phyloP scores from a whole-genome alignment of 2,888 invertebrate genomes.

The Cantharis lateralis region DNA sequence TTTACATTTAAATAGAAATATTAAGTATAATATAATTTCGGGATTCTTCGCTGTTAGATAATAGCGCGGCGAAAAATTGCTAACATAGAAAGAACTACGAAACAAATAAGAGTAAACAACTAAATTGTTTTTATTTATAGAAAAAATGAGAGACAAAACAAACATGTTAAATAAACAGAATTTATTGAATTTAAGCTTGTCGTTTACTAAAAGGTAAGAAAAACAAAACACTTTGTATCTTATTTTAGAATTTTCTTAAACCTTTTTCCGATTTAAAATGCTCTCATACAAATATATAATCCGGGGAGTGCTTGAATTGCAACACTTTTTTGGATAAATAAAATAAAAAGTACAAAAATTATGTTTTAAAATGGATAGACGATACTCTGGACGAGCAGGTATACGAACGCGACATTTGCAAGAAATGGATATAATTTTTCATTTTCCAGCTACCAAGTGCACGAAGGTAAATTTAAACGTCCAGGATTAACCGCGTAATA shows the following conservation, averaged over 20 bases:
- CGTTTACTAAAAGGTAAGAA: conserved; percentile 1
- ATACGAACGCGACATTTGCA: conserved; percentile 25
- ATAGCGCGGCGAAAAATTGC: not conserved
- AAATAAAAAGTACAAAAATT: not conserved
- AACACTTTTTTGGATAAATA: too few relatives aligned
- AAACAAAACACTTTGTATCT: not conserved
- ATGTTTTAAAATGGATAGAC: conserved; percentile 16
- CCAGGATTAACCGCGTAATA: conserved; percentile 14
- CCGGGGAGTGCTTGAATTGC: not conserved
- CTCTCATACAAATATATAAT: not conserved
- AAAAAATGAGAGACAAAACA: conserved; percentile 14
- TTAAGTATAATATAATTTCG: not conserved
- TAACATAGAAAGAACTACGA: not conserved
- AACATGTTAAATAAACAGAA: conserved; percentile 20
- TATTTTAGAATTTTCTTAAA: not conserved
- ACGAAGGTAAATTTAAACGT: conserved; percentile 26
- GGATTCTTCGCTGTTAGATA: not conserved
- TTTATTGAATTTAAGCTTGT: not conserved
- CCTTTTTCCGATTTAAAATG: not conserved
- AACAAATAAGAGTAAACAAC: not conserved
- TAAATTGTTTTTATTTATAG: not conserved
- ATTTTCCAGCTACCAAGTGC: conserved; percentile 14
- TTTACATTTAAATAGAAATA: not conserved
- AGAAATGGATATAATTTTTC: conserved; percentile 28
- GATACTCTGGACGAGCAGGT: conserved; percentile 10